These are phyloP conservation scores for Alloplasta piceator DNA, from an alignment of 2,888 invertebrate species.

Conservation along the genomic window DNA sequence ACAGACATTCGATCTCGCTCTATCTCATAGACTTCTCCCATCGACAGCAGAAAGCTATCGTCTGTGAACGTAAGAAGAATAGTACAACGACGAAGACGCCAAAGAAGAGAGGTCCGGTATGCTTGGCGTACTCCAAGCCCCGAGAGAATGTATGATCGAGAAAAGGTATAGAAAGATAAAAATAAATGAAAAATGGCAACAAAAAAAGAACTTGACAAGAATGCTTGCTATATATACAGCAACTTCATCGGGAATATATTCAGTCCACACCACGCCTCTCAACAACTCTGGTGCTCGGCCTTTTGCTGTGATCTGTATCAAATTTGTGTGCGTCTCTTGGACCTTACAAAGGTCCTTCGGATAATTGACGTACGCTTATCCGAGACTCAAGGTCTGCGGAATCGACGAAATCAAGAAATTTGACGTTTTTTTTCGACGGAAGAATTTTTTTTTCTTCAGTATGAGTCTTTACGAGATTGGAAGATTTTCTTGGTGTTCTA, in stretches of 20 bases:
- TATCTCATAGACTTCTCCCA: conserved; percentile 41
- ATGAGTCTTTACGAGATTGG: conserved; percentile 46
- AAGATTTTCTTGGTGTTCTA: conserved; percentile 40
- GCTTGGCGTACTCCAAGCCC: conserved; percentile 67
- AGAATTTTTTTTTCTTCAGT: not conserved
- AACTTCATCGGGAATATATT: conserved; percentile 76
- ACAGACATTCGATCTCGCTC: conserved; percentile 40
- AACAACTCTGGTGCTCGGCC: conserved; percentile 51
- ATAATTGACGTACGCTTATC: not conserved
- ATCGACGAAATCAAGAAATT: conserved; percentile 13
- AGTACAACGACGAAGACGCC: conserved; percentile 23
- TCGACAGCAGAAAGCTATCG: conserved; percentile 29
- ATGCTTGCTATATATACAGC: conserved; percentile 82
- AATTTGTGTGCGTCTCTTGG: not conserved
- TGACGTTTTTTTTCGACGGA: not conserved
- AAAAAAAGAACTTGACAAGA: conserved; percentile 78
- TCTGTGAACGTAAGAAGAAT: conserved; percentile 48
- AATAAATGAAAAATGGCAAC: conserved; percentile 78
- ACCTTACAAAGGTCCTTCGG: conserved; percentile 37
- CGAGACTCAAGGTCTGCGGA: too few species aligned
- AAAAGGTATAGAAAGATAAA: conserved; percentile 73
- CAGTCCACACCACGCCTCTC: conserved; percentile 79
- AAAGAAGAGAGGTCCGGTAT: conserved; percentile 73
- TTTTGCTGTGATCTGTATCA: conserved; percentile 9
- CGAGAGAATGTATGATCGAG: conserved; percentile 80